Evolutionary conservation across 2,113 vertebrate genomes (phyloP), one percentile per base, ranked within the genome.

Genomic region (Rhinolophus ferrumequinum): DNA sequence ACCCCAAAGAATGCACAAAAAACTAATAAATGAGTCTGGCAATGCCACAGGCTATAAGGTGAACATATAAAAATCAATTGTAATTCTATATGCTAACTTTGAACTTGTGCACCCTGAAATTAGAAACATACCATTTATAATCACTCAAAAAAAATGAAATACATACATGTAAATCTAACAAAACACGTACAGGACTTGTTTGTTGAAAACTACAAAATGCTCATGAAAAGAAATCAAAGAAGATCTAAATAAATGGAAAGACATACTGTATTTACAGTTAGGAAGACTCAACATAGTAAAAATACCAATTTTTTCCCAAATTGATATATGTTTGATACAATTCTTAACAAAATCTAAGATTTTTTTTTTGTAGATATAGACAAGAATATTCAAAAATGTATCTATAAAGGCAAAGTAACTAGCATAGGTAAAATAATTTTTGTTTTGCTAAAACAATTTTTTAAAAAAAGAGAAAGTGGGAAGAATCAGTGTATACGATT

Each of bases 171-270:
- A 52, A 81, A 60, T 47, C 38, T 83, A 79, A 76, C 33, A 79
- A 80, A 92, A 41, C 21, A 56, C 4, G 28, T 56, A 44, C 0
- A 90, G 22, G 62, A 66, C 44, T 54, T 64, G 58, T 19, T 70
- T 67, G 41, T 21, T 76, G 28, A 93, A 91, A 80, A 88, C 16
- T 38, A 50, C 4, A 89, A 50, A 70, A 52, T 12, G 24, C n/a
- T 33, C 35, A 85, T 60, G 56, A 88, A 84, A 84, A 60, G 24
- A 79, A 73, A 92, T 87, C 3, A 84, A 97, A 58, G 62, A 83
- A 44, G 50, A 80, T 26, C 38, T 93, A 67, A 94, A 87, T 60
- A 75, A 90, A 72, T 30, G 69, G 41, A 88, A 16, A 95, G 33
- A 58, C 6, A 69, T 2, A 58, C 10, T 41, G 8, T 72, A n/a